Base-by-base conservation (phyloP, 1,140 invertebrate species). In the Nephila pilipes region DNA sequence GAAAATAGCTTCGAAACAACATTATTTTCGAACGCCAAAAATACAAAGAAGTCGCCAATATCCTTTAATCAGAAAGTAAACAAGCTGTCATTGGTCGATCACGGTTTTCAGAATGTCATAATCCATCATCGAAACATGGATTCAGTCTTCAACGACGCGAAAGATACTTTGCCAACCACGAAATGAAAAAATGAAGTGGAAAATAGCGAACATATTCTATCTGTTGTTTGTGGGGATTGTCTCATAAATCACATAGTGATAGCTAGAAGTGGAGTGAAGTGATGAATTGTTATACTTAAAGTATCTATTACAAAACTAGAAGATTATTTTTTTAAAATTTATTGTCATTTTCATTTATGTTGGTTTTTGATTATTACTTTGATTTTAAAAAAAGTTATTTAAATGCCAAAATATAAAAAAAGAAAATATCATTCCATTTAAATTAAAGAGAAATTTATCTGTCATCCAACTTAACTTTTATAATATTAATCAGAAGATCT, bases 61-160 rank as follows among this genome's bases (percentile, higher is more conserved):
- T 14, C 80, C 20, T 20, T 85, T 85, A 29, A 85, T 85, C 57
- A 60, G 29, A 85, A 85, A 32, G 83, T 85, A 85, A 85, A 85
- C 83, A 55, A 85, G 55, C 83, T 55, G 55, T 85, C 83, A 60
- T 85, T 85, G 83, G 55, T 20, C 2, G 83, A 60, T 85, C 55
- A 85, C 83, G 58, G 83, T 54, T 29, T 22, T 29, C 29, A 55
- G 83, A 85, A 85, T 85, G 83, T 60, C 55, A 55, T 60, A 55
- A 85, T 85, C 29, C 57, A 85, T 85, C 83, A 85, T 58, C n/a
- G n/a, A n/a, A 38, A 25, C 46, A 10, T 8, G 16, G 75, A 32
- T 46, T 2, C 22, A 38, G 36, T 46, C 75, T 22, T 46, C n/a
- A 2, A 36, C 4, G 16, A 8, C 10, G 22, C 6, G 2, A 55